phyloP scores from a whole-genome alignment of 2,113 vertebrate species.

The Chunga burmeisteri region DNA sequence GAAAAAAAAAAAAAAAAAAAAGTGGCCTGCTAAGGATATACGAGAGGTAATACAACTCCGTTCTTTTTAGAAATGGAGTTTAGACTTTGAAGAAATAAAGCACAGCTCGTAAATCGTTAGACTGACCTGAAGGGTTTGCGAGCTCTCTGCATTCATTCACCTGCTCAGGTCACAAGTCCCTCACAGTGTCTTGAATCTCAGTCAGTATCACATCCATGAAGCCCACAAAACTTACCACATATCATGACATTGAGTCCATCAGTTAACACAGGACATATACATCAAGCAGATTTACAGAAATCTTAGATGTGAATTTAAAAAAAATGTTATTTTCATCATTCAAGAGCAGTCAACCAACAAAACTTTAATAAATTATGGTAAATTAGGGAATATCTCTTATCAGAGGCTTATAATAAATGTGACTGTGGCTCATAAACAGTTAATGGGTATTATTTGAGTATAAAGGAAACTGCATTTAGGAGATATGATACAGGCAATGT shows the following conservation, averaged over 20 bases:
- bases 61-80: neutral
- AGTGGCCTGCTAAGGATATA: neutral
- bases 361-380: neutral
- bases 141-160: neutral
- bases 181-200: neutral
- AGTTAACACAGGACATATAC: neutral
- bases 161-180: neutral
- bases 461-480: neutral
- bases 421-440: neutral
- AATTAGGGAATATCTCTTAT: neutral
- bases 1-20: neutral
- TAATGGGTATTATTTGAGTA: neutral
- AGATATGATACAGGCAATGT: neutral
- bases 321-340: neutral
- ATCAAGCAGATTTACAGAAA: neutral
- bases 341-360: neutral
- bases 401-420: neutral
- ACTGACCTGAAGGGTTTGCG: neutral
- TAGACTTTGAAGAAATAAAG: neutral
- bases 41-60: neutral
- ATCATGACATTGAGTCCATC: neutral
- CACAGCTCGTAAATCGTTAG: neutral
- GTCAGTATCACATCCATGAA: neutral
- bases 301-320: neutral
- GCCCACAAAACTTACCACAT: neutral